A percentile compares a stretch with the other conserved stretches of the same genome.
Evolutionary conservation across 2,888 invertebrate genomes (phyloP).

Genomic region (Luperina nickerlii): DNA sequence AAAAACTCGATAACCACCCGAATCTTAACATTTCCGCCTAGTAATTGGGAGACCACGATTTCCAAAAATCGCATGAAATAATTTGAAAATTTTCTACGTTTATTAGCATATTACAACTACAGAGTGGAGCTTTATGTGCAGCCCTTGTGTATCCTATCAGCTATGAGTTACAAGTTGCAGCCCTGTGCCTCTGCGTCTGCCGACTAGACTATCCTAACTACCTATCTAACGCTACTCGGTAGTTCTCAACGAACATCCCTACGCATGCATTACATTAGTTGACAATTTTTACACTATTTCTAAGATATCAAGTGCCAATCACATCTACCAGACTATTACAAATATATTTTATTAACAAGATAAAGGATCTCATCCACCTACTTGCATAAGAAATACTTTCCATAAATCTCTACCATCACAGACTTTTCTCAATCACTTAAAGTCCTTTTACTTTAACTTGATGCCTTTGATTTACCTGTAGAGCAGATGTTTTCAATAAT

Average conservation of each 20-base stretch:
- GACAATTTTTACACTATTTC: slow-evolving; percentile 37
- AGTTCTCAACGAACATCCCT: slow-evolving; percentile 42
- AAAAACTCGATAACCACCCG: slow-evolving; percentile 35
- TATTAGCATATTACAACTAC: slow-evolving; percentile 41
- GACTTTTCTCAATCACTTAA: slow-evolving; percentile 60
- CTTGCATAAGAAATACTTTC: slow-evolving; percentile 42
- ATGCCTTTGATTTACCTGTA: slow-evolving; percentile 57
- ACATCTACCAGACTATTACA: slow-evolving; percentile 40
- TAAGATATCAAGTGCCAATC: slow-evolving; percentile 41
- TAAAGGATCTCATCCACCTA: slow-evolving; percentile 58
- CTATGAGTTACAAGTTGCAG: slow-evolving; percentile 7
- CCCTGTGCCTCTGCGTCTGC: not conserved
- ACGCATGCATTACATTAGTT: slow-evolving; percentile 50
- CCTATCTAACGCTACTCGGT: slow-evolving; percentile 49
- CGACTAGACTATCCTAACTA: slow-evolving; percentile 31
- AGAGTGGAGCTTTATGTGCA: slow-evolving; percentile 32
- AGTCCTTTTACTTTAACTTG: slow-evolving; percentile 57
- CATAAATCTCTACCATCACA: slow-evolving; percentile 62
- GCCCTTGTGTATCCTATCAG: slow-evolving; percentile 16
- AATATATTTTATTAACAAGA: slow-evolving; percentile 29
- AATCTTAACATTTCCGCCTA: slow-evolving; percentile 43
- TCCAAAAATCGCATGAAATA: slow-evolving; percentile 46
- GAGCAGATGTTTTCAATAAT: slow-evolving; percentile 60
- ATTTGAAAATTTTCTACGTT: slow-evolving; percentile 43
- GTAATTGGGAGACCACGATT: slow-evolving; percentile 60